Conservation (phyloP, 2,113 vertebrate genomes). For the Sitta europaea region DNA sequence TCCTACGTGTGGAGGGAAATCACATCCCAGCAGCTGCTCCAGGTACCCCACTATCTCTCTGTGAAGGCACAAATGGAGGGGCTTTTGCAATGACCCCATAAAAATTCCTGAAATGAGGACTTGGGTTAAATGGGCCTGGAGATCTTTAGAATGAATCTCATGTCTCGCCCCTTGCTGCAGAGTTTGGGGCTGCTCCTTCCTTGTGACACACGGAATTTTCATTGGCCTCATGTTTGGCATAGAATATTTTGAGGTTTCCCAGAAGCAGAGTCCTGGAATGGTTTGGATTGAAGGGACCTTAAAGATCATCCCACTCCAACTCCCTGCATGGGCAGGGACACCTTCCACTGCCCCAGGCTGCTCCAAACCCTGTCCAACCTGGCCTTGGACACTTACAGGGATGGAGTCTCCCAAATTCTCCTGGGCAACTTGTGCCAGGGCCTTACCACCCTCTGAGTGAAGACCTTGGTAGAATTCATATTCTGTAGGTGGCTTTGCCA, state of each 20-base stretch:
- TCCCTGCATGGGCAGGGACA: not conserved
- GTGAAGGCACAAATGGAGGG: not conserved
- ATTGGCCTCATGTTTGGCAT: accelerated
- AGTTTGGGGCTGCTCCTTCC: not conserved
- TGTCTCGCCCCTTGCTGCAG: not conserved
- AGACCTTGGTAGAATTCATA: not conserved
- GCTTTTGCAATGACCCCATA: not conserved
- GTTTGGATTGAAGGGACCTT: not conserved
- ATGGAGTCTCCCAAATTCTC: not conserved
- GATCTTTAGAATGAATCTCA: not conserved
- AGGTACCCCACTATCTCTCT: not conserved
- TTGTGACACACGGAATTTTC: accelerated
- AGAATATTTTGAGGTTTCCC: not conserved
- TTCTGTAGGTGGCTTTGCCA: not conserved
- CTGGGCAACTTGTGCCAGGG: not conserved
- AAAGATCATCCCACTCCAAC: not conserved
- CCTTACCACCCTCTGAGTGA: not conserved
- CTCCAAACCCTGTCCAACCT: not conserved
- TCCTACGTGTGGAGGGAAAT: not conserved
- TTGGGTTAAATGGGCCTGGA: not conserved
- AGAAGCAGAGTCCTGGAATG: not conserved
- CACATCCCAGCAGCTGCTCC: not conserved
- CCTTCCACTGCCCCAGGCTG: not conserved
- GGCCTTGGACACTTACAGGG: not conserved
- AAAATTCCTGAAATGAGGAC: not conserved